Base-by-base conservation (phyloP, 1,140 invertebrate species). In the Tetramorium simillimum region DNA sequence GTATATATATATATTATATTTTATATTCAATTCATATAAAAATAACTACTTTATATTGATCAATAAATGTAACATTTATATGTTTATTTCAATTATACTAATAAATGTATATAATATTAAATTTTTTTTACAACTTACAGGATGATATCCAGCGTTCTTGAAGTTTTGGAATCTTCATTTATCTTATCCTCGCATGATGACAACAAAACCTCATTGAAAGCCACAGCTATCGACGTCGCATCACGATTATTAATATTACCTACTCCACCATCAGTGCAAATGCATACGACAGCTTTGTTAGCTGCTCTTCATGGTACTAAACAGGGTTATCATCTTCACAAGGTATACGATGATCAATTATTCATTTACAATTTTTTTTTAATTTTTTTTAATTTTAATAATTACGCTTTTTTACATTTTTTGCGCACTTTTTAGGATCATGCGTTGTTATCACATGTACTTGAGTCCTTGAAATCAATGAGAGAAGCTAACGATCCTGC, bases 201-300 rank as follows among this genome's bases (percentile, higher is more conserved):
- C 3, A 89, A 86, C 10, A 94, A 91, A 92, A 77, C 92, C 85
- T 58, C 93, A 56, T 86, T 96, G 5, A 96, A 96, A 87, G 94
- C 96, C 49, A 96, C 96, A 49, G 96, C 97, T 0, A 95, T 98
- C 0, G 96, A 97, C 53, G 96, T 98, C 21, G 97, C 98, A 0
- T 98, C 98, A 0, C 95, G 96, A 53, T 94, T 99, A n/a, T 94
- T 99, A 3, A 98, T 97, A 65, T 94, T 99, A 70, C 98, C 98
- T 14, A 98, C 98, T 40, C 97, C 98, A 0, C 96, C 97, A 46
- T 96, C 96, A 33, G 97, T 99, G 28, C 98, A 98, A 93, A 96
- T 97, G 21, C 96, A 97, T 53, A 97, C 97, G 0, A 97, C 97
- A 85, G 97, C 97, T 40, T 96, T 99, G 76, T 94, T 99, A 84